phyloP scores from a whole-genome alignment of 2,113 vertebrate species.

The Otis tarda region DNA sequence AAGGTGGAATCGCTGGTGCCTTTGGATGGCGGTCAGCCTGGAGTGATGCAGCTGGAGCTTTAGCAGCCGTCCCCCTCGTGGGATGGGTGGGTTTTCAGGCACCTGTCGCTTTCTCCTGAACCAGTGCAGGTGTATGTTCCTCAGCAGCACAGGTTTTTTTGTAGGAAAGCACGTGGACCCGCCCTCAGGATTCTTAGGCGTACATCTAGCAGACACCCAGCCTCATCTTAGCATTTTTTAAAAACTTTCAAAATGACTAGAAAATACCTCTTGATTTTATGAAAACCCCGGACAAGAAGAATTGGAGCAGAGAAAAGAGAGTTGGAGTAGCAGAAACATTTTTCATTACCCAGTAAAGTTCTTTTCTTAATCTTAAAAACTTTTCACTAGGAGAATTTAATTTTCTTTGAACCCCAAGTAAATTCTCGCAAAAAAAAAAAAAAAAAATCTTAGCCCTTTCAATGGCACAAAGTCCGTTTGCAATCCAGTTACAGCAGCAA shows the following conservation, averaged over 20 bases:
- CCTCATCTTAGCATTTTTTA: not conserved
- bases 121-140: not conserved
- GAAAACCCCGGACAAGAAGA: slow-evolving; percentile 19
- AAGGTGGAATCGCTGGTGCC: not conserved
- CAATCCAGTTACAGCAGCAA: slow-evolving; percentile 40
- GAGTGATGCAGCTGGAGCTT: not conserved
- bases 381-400: not conserved
- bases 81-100: not conserved
- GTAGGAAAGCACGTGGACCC: not conserved
- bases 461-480: slow-evolving; percentile 11
- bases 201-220: not conserved
- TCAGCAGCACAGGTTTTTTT: not conserved
- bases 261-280: slow-evolving; percentile 14
- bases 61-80: rapidly evolving
- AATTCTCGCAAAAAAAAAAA: not conserved
- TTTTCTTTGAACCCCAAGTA: slow-evolving; percentile 21
- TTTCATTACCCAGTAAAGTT: slow-evolving; percentile 2
- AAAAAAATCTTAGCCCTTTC: not conserved
- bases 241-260: not conserved
- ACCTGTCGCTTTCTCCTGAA: not conserved
- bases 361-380: not conserved
- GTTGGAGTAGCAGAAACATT: slow-evolving; percentile 4
- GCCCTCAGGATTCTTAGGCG: not conserved
- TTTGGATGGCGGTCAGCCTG: not conserved
- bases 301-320: not conserved